Conservation (phyloP, 2,797 vertebrate species). For the Catharus ustulatus region DNA sequence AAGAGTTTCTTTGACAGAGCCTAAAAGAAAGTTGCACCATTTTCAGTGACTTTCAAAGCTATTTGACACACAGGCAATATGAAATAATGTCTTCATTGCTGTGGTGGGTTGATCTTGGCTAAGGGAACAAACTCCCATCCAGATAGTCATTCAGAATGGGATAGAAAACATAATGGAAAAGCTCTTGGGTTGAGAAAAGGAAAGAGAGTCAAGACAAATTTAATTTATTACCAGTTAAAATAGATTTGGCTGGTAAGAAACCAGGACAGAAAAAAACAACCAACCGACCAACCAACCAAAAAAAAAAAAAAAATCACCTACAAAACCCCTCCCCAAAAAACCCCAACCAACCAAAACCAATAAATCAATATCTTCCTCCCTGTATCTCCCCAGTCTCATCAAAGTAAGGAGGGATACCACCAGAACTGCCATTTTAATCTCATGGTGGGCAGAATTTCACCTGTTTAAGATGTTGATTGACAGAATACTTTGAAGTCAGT, state of each 20-base stretch:
- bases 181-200: background rate
- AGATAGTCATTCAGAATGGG: background rate
- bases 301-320: background rate
- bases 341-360: background rate
- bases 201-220: background rate
- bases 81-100: background rate
- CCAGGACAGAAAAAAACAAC: background rate
- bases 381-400: background rate
- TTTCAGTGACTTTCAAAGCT: background rate
- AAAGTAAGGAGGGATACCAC: too few species aligned
- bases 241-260: background rate
- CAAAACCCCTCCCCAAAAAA: too few species aligned
- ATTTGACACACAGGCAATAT: background rate
- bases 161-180: background rate
- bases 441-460: accelerated
- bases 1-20: background rate
- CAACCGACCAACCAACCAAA: too few species aligned
- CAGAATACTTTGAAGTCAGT: background rate
- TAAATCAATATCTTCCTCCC: accelerated
- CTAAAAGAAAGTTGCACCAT: background rate
- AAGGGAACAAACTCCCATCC: background rate
- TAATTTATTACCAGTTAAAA: background rate
- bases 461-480: background rate
- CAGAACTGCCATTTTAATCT: background rate
- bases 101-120: background rate